phyloP scores from a whole-genome alignment of 2,888 invertebrate species.

The Unio delphinus region DNA sequence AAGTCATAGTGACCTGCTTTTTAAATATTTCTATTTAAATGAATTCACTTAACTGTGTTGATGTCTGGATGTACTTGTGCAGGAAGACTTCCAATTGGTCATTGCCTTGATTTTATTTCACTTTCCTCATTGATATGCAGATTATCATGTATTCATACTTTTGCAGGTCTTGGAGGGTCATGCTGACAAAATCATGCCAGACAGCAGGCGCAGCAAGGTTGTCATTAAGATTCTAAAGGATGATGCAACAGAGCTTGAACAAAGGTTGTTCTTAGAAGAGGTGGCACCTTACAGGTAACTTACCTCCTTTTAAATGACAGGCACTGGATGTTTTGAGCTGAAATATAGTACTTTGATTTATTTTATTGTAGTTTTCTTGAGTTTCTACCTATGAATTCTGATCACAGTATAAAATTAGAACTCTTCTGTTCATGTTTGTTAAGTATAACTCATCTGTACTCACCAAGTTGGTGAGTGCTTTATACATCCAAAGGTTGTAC shows the following conservation, averaged over 20 bases:
- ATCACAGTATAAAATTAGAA: neutral
- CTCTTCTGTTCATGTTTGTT: no score
- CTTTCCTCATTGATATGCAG: no score
- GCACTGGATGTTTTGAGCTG: neutral
- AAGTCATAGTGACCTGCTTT: no score
- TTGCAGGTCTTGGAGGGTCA: constrained; percentile 83
- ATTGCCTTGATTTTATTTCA: no score
- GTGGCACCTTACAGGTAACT: constrained; percentile 76
- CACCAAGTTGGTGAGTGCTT: no score
- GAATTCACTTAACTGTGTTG: no score
- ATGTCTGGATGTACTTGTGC: no score
- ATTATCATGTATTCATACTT: constrained; percentile 1
- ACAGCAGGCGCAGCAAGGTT: constrained; percentile 74
- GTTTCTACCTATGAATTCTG: neutral
- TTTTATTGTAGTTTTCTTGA: neutral
- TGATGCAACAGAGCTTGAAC: constrained; percentile 83
- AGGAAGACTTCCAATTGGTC: no score
- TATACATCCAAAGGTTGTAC: no score
- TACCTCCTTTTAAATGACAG: neutral
- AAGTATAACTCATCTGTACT: no score
- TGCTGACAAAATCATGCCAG: constrained; percentile 75
- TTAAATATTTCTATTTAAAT: no score
- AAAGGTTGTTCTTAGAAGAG: constrained; percentile 85
- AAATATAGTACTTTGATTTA: neutral
- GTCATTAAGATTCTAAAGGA: constrained; percentile 87